Evolutionary conservation across 2,888 invertebrate species (phyloP), one percentile per base, ranked within the genome.

Genomic region (Torymus aiolomorphi): DNA sequence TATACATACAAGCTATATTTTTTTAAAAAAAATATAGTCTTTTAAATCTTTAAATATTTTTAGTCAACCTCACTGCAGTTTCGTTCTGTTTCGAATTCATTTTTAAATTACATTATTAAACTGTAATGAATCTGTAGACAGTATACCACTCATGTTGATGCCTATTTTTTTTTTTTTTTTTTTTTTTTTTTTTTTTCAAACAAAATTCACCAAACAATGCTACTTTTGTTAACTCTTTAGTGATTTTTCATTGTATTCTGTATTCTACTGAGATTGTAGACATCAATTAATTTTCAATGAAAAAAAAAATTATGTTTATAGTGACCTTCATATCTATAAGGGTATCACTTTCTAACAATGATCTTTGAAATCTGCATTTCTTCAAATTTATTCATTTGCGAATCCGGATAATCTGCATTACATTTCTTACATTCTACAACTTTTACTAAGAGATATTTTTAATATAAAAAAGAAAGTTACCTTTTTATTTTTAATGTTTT

Each of bases 11-110:
- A 80, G 66, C 20, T 14, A 62, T 51, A 59, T 63, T 54, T 69
- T 56, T 52, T 69, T 56, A 18, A n/a, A 57, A 66, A 72, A 80
- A 56, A 80, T 61, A 79, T 79, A 66, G 59, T 76, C 42, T 51
- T 54, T 51, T 75, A n/a, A 73, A 52, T 8, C n/a, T 72, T 72
- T 66, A 76, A 56, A n/a, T 11, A 10, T 10, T 42, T 65, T 74
- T 13, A 56, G 1, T n/a, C 13, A 76, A 76, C 20, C 71, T 77
- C 42, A 51, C 65, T 71, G 14, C 49, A 62, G 18, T 14, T 20
- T 69, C 57, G 62, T 67, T 76, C 13, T 16, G 42, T 42, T 42
- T 42, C 42, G 42, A 42, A 51, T 59, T 76, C 49, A 59, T 52
- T 78, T 18, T 62, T 78, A 62, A 72, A 42, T 76, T 59, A 76